Evolutionary conservation across 2,797 vertebrate species (phyloP).

Genomic region (Limnodromus scolopaceus): DNA sequence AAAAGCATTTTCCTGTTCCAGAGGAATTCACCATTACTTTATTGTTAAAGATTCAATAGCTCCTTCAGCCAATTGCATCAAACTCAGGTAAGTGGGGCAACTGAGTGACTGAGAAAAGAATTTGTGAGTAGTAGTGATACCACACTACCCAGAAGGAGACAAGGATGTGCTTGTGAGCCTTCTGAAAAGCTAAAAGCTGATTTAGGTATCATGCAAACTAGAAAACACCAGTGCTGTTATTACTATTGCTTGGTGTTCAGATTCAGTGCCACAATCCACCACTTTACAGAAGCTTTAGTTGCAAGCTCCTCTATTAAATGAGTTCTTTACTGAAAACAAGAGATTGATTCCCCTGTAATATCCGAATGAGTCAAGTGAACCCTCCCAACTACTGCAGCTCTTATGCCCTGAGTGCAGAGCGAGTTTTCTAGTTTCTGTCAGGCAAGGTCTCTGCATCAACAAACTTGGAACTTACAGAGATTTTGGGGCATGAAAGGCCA

Average conservation of each 20-base stretch:
- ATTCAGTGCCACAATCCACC: neutral
- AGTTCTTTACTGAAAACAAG: neutral
- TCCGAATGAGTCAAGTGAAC: neutral
- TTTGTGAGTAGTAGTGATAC: neutral
- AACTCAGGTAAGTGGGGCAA: neutral
- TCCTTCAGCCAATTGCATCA: neutral
- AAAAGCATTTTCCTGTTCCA: neutral
- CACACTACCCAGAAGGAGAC: neutral
- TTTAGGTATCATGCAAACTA: neutral
- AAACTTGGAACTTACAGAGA: neutral
- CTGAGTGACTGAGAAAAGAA: neutral
- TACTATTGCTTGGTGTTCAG: neutral
- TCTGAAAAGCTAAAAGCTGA: neutral
- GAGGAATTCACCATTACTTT: neutral
- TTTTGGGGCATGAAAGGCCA: neutral
- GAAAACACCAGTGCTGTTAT: neutral
- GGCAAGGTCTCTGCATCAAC: neutral
- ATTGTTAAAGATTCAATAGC: neutral
- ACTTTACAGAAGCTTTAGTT: neutral
- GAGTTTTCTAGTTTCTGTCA: neutral
- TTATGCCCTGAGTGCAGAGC: neutral
- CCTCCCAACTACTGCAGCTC: neutral
- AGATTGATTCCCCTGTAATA: neutral
- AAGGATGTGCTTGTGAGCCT: neutral
- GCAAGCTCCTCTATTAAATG: neutral